Base-by-base conservation (phyloP, 2,888 invertebrate species). In the Acanthosepion pharaonis region DNA sequence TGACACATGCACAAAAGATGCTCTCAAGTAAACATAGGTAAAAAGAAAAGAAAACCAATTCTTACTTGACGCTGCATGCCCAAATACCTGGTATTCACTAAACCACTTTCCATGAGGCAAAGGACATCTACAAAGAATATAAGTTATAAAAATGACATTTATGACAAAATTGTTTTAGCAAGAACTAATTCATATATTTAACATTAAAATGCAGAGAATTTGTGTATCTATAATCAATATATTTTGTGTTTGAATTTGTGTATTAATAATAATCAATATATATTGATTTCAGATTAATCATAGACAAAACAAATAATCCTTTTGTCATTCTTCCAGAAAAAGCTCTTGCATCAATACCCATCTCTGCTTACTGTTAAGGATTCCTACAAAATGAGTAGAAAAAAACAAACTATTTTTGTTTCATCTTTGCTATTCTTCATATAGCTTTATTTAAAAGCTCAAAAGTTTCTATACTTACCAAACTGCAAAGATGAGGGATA, bases 401-500 rank as follows among this genome's bases (percentile, higher is more conserved):
- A 18, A 18, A 18, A 18, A 4, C 3, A 18, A 4, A 18, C 15
- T 55, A n/a, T 20, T 55, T 18, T 55, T 15, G 15, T 55, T 55
- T 55, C 18, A 55, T 20, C 18, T 18, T 15, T 55, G 15, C 20
- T 55, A 55, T 20, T 15, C 15, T 18, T 55, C 15, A 15, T 55
- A 18, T 4, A 20, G 15, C 20, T 55, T 55, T 55, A 55, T 15
- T 55, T 55, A 55, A 55, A 55, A 55, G 55, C 18, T 18, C 55
- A 15, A 55, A 42, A 42, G 18, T 78, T 78, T n/a, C 4, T 15
- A n/a, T 53, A 98, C 98, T 98, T 97, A 98, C 98, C 98, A 96
- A 99, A 98, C 94, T 98, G 98, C 95, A 99, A 97, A 0, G 99
- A 98, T 95, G 98, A 98, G 0, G 99, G 99, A 97, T 98, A 98